A percentile compares a stretch with the other conserved stretches of the same genome.
Conservation (phyloP, 2,888 invertebrate species). For the Pristionchus arcanus region DNA sequence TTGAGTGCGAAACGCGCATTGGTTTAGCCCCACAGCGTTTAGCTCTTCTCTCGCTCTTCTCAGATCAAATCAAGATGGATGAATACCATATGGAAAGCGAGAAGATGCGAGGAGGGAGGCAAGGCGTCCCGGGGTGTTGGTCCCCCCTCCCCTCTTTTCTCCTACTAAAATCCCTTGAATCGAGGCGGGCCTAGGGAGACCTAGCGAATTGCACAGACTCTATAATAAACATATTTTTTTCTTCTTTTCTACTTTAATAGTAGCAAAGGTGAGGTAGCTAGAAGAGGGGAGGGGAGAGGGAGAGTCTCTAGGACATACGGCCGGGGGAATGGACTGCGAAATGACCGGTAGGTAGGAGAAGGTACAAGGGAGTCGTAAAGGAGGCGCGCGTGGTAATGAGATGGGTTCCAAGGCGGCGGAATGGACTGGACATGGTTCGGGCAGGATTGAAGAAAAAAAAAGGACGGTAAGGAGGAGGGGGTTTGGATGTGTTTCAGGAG, state of each 20-base stretch:
- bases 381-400: background rate
- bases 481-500: background rate
- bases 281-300: background rate
- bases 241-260: too few species aligned
- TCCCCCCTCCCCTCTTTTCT: background rate
- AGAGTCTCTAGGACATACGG: background rate
- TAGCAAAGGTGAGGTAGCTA: too few species aligned
- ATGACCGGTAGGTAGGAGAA: slow-evolving; percentile 9
- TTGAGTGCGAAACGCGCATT: background rate
- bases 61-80: slow-evolving; percentile 45
- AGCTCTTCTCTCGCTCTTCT: background rate
- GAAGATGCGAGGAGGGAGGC: slow-evolving; percentile 10
- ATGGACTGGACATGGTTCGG: slow-evolving; percentile 10
- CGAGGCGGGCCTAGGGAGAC: background rate
- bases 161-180: background rate
- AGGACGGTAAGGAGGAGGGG: background rate
- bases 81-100: slow-evolving; percentile 37
- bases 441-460: background rate
- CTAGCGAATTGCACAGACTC: too few species aligned
- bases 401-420: background rate
- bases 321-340: slow-evolving; percentile 9
- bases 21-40: background rate
- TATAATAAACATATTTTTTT: too few species aligned
- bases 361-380: background rate
- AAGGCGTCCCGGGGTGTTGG: slow-evolving; percentile 6